A percentile compares a stretch with the other conserved stretches of the same genome.
phyloP scores from a whole-genome alignment of 2,113 vertebrate genomes.

The Lasiurus cinereus region DNA sequence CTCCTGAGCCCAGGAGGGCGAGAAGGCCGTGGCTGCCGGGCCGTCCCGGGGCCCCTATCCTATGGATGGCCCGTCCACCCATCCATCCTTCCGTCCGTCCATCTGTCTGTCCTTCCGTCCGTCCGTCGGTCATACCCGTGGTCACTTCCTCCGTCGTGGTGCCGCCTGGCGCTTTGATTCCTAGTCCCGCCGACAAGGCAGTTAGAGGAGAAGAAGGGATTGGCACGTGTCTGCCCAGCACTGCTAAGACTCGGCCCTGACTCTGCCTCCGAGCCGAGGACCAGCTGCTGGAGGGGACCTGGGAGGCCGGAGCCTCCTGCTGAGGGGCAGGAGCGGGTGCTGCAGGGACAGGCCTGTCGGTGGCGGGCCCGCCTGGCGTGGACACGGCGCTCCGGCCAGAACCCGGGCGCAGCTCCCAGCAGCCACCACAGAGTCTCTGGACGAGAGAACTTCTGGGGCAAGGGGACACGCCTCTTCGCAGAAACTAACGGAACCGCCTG shows the following conservation, averaged over 20 bases:
- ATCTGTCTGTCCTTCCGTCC: accelerated
- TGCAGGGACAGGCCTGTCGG: not conserved
- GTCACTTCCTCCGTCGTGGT: accelerated
- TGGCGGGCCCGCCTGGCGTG: accelerated
- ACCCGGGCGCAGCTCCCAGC: too few species aligned
- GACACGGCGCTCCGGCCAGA: not conserved
- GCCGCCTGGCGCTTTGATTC: not conserved
- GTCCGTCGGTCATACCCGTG: not conserved
- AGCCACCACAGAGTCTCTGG: accelerated
- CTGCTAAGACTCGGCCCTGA: not conserved
- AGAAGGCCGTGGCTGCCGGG: accelerated
- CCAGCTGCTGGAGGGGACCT: accelerated
- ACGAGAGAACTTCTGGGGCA: accelerated
- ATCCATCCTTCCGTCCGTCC: too few species aligned
- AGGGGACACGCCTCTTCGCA: accelerated
- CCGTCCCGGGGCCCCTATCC: not conserved
- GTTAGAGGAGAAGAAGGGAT: not conserved
- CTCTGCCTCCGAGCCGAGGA: not conserved
- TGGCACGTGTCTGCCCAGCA: too few species aligned
- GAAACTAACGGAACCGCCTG: accelerated
- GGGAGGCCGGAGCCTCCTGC: not conserved
- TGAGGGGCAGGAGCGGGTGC: accelerated
- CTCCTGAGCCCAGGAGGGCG: not conserved
- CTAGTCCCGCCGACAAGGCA: not conserved
- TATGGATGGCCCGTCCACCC: too few species aligned